Conservation (phyloP, 2,797 vertebrate genomes). For the Takifugu rubripes region DNA sequence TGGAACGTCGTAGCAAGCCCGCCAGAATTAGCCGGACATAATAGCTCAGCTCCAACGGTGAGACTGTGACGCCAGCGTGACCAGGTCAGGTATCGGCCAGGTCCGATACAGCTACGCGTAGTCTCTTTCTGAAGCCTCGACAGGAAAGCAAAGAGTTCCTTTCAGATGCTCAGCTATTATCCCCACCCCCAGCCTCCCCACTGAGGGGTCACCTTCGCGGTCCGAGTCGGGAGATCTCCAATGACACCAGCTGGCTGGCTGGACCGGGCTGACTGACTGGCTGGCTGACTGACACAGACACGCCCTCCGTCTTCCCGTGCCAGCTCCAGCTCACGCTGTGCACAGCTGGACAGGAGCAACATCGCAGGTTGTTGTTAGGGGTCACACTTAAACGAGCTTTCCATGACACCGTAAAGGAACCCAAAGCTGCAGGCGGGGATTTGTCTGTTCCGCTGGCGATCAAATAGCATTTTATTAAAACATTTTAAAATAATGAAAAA, state of each 20-base stretch:
- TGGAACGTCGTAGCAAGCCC: too few species aligned
- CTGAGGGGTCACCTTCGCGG: constrained; percentile 56
- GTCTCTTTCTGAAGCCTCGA: too few species aligned
- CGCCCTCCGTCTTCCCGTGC: constrained; percentile 42
- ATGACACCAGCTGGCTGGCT: constrained; percentile 63
- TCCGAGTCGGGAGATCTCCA: constrained; percentile 50
- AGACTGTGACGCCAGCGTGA: constrained; percentile 28
- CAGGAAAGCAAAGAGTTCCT: constrained; percentile 35
- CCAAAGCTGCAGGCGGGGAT: constrained; percentile 11
- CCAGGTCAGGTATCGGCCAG: constrained; percentile 34
- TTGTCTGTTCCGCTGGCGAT: constrained; percentile 36
- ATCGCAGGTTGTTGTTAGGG: constrained; percentile 53
- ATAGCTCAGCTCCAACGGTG: constrained; percentile 36
- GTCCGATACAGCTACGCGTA: constrained; percentile 23
- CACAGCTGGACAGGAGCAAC: constrained; percentile 68
- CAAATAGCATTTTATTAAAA: too few species aligned
- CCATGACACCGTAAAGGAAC: constrained; percentile 42
- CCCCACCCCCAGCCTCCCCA: constrained; percentile 17
- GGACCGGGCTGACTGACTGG: constrained; percentile 6
- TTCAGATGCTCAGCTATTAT: constrained; percentile 53
- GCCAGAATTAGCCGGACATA: constrained; percentile 23
- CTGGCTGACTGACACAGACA: constrained; percentile 16
- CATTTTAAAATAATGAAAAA: too few species aligned
- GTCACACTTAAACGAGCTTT: constrained; percentile 53
- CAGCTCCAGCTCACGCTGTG: constrained; percentile 54